Percentiles rank a stretch among this genome's conserved stretches.
Conservation (phyloP, 2,113 vertebrate genomes). For the Centropus unirufus region DNA sequence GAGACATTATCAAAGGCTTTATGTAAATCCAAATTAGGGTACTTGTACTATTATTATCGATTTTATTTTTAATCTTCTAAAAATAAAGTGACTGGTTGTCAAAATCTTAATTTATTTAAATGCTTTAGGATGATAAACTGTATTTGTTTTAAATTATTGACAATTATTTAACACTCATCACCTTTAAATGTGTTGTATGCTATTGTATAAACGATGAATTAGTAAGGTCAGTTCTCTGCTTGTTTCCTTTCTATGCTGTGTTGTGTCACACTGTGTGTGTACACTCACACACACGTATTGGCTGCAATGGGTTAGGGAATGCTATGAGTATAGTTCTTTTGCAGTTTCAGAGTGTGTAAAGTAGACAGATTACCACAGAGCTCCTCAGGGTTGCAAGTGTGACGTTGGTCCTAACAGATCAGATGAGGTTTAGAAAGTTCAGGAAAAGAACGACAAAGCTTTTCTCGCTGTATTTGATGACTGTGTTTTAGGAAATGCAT, state of each 20-base stretch:
- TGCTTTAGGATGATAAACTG: neutral
- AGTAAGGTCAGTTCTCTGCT: neutral
- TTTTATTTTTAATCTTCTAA: conserved; percentile 16
- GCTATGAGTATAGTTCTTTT: neutral
- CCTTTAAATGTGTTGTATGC: neutral
- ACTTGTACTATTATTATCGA: conserved; percentile 39
- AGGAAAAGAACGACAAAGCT: neutral
- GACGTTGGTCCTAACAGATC: neutral
- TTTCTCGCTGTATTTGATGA: neutral
- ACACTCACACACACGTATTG: neutral
- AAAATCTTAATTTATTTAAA: neutral
- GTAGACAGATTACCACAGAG: neutral
- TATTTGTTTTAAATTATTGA: neutral
- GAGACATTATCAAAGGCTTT: conserved; percentile 51
- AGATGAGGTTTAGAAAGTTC: neutral
- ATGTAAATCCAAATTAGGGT: conserved; percentile 46
- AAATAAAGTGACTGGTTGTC: neutral
- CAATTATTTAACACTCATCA: neutral
- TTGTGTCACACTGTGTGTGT: neutral
- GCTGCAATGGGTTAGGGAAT: neutral
- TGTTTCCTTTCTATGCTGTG: neutral
- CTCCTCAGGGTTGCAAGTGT: neutral
- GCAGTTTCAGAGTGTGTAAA: neutral
- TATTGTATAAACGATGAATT: neutral
- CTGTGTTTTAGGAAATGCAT: neutral